Evolutionary conservation across 2,888 invertebrate genomes (phyloP), one percentile per base, ranked within the genome.

Genomic region (Entomobrya multifasciata): DNA sequence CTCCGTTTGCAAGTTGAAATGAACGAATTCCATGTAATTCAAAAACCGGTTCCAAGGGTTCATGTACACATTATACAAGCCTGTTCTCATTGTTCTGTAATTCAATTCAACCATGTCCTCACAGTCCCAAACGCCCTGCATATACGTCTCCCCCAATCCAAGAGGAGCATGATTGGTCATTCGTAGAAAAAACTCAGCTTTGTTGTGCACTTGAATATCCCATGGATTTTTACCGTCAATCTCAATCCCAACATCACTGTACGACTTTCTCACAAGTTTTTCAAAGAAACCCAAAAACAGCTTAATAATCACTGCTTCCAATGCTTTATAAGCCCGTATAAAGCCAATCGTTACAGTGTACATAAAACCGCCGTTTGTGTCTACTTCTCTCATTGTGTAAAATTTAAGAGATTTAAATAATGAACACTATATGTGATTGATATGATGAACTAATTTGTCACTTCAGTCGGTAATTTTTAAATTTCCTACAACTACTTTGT

Each of bases 1-100:
- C 44, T 88, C 87, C 0, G 88, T 89, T 78, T 90, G 90, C 6
- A 87, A n/a, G 62, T 90, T 90, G 62, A 90, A 82, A 22, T 88
- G 81, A 17, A 78, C 76, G 30, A 90, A 88, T 13, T 89, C 83
- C 52, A 90, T 20, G 49, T 88, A 88, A 27, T 90, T 90, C 3
- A 88, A 44, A 27, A 88, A 82, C 0, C 87, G 76, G 36, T 90
- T 90, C 36, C 87, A 83, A 0, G 87, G 87, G 55, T 88, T 87
- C 52, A 89, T 81, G 52, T 89, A 90, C 22, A 78, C 76, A 36
- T 85, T 87, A 49, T 81, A 86, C n/a, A 86, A 11, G 4, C 77
- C 76, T 65, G 72, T 84, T 22, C 78, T 84, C 86, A 88, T 84
- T 22, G 79, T 86, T 62, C 84, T 52, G 22, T 79, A 87, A 27